Conservation (phyloP, 2,113 vertebrate genomes). For the Oplegnathus fasciatus region DNA sequence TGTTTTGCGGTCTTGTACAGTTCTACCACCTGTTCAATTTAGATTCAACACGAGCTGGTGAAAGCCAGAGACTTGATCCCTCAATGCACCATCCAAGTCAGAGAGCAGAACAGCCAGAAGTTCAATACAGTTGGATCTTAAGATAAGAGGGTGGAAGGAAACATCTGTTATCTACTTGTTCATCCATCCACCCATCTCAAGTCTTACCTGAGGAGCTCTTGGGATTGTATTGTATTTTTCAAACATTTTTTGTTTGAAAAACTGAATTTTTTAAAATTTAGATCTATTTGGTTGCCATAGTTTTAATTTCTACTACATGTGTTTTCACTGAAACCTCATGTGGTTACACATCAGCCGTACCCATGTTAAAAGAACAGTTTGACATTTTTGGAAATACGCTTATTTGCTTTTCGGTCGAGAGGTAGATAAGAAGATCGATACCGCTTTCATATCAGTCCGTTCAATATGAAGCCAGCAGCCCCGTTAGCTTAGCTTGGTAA, state of each 20-base stretch:
- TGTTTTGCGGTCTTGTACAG: slow-evolving; percentile 20
- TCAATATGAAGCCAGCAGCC: neutral
- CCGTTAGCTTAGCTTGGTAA: neutral
- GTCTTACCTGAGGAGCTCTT: neutral
- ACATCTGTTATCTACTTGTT: slow-evolving; percentile 15
- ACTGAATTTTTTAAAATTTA: neutral
- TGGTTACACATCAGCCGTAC: neutral
- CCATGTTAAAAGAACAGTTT: neutral
- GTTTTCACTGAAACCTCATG: slow-evolving; percentile 4
- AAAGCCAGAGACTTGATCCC: slow-evolving; percentile 40
- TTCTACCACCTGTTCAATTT: slow-evolving; percentile 42
- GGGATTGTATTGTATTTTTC: neutral
- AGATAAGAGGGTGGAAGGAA: slow-evolving; percentile 32
- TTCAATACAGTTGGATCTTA: slow-evolving; percentile 30
- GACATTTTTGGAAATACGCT: neutral
- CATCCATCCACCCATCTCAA: slow-evolving; percentile 13
- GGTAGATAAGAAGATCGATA: neutral
- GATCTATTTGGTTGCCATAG: neutral
- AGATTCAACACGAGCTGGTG: slow-evolving; percentile 1
- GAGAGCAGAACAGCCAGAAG: slow-evolving; percentile 20
- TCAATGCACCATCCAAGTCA: slow-evolving; percentile 21
- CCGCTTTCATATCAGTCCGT: neutral
- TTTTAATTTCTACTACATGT: neutral
- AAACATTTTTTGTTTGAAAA: neutral
- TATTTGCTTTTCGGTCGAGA: neutral